Conservation (phyloP, 2,797 vertebrate genomes). For the Craterocephalus amniculus region DNA sequence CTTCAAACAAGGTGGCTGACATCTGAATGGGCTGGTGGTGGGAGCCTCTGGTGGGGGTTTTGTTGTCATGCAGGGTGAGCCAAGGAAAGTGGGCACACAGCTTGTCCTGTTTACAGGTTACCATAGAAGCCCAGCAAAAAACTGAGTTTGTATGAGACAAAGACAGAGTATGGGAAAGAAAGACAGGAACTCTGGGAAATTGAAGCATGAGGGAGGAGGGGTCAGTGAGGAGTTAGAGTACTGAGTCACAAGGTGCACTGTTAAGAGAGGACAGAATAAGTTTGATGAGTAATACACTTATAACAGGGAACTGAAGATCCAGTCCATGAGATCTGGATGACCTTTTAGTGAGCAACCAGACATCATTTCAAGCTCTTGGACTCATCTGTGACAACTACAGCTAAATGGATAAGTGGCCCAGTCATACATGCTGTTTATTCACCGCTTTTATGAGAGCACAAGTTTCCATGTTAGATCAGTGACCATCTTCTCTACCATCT, state of each 20-base stretch:
- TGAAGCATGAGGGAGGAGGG: slow-evolving; percentile 19
- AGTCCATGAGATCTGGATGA: slow-evolving; percentile 40
- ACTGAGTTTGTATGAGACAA: slow-evolving; percentile 55
- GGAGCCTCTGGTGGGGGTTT: slow-evolving; percentile 75
- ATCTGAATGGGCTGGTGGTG: slow-evolving; percentile 78
- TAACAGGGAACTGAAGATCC: slow-evolving; percentile 39
- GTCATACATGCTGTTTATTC: slow-evolving; percentile 2
- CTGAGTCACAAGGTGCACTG: slow-evolving; percentile 43
- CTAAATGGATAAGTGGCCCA: slow-evolving; percentile 19
- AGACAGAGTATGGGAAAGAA: slow-evolving; percentile 50
- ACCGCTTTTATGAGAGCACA: slow-evolving; percentile 3
- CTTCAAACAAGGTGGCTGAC: slow-evolving; percentile 78
- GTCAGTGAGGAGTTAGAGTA: slow-evolving; percentile 33
- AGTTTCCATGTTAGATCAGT: not conserved
- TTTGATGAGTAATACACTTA: slow-evolving; percentile 52
- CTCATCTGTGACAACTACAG: slow-evolving; percentile 18
- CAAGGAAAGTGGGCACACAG: slow-evolving; percentile 76
- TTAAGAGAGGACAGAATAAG: slow-evolving; percentile 29
- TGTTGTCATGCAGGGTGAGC: slow-evolving; percentile 73
- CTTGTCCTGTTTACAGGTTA: slow-evolving; percentile 81
- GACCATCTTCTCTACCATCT: too few species aligned
- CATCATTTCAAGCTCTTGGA: slow-evolving; percentile 29
- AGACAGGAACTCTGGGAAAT: slow-evolving; percentile 45
- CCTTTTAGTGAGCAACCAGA: slow-evolving; percentile 26
- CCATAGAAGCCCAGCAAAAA: slow-evolving; percentile 75